Evolutionary conservation across 2,888 invertebrate species (phyloP).

Genomic region (Dryomyza anilis): DNA sequence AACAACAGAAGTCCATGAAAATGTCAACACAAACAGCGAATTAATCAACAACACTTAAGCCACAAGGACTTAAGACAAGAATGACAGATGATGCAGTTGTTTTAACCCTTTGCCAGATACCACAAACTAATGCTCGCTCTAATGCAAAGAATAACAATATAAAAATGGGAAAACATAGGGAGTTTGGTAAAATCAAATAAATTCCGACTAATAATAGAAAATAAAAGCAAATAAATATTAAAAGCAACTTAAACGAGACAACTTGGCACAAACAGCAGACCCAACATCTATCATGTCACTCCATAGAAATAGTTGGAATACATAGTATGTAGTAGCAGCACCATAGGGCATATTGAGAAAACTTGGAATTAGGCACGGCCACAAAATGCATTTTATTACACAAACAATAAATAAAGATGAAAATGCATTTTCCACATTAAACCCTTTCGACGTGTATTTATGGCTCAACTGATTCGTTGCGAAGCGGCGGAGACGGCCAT

Average conservation of each 20-base stretch:
- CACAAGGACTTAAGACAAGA: conserved; percentile 12
- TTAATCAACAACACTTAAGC: conserved; percentile 33
- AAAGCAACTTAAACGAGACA: too few species aligned
- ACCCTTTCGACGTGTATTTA: conserved; percentile 10
- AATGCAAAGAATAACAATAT: background rate
- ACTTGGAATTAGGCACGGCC: conserved; percentile 44
- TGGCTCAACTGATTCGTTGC: background rate
- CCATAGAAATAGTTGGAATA: too few species aligned
- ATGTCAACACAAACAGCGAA: conserved; percentile 41
- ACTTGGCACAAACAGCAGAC: too few species aligned
- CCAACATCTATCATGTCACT: too few species aligned
- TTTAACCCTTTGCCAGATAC: background rate
- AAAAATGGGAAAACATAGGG: conserved; percentile 19
- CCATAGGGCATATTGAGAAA: background rate
- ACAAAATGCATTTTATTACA: conserved; percentile 21
- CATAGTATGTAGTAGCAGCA: too few species aligned
- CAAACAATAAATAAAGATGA: conserved; percentile 44
- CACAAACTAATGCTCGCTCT: background rate
- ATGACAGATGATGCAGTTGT: background rate
- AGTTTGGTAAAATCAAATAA: conserved; percentile 49
- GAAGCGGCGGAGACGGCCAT: too few species aligned
- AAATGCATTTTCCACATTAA: background rate
- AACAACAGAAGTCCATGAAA: conserved; percentile 37
- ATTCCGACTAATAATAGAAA: conserved; percentile 32
- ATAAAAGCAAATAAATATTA: conserved; percentile 23